Evolutionary conservation across 2,113 vertebrate species (phyloP), one percentile per base, ranked within the genome.

Genomic region (Chunga burmeisteri): DNA sequence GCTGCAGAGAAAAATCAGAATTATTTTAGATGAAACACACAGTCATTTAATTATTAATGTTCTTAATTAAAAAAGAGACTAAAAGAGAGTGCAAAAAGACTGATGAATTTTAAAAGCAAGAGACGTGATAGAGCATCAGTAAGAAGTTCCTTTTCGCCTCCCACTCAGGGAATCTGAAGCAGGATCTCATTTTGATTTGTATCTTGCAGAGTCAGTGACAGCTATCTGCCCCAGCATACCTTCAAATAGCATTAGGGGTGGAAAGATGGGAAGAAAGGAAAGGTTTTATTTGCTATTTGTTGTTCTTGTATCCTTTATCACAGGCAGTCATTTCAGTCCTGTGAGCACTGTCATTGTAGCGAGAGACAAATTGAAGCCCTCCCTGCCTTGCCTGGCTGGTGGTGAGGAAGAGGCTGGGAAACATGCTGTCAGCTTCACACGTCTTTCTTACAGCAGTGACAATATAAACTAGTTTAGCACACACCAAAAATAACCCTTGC

Each of bases 1-100:
- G 96, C 99, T 99, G 98, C 52, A 88, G 62, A 80, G 91, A 34
- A 67, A 91, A 91, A 92, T 3, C 52, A 86, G 81, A 93, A 38
- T 0, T 0, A 7, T 50, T 53, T 46, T 3, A 44, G 87, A n/a
- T 58, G 38, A 89, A 94, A 65, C 67, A 77, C 55, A 56, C 0
- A 8, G 58, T 8, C 70, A 85, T 44, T 71, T 42, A 34, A 93
- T 92, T 34, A 90, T 55, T 12, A 44, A 81, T 23, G n/a, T 13
- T 49, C n/a, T 75, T 59, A 52, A 87, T 67, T 70, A 6, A 25
- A 85, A 75, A 85, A 56, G 15, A 73, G 38, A 17, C 55, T 26
- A 17, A 42, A 40, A 58, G 17, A 58, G 27, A 65, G 10, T n/a
- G 34, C 59, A 71, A 27, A 53, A 72, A 70, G 52, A 13, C 12